Base-by-base conservation (phyloP, 2,113 vertebrate genomes). In the Petrocephalus zakoni region DNA sequence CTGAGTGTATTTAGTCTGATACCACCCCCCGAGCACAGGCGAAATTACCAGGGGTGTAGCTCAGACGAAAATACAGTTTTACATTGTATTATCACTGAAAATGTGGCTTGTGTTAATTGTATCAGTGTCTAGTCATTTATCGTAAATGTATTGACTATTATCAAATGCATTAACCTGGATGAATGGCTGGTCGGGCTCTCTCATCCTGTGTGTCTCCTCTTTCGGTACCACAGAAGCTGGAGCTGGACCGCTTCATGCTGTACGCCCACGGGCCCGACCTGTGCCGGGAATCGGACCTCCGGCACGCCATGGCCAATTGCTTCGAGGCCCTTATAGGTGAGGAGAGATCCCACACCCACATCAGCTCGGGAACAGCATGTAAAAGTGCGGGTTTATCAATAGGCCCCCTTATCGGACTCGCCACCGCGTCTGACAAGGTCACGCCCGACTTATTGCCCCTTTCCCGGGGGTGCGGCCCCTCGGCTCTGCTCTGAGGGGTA, bases 231-330 rank as follows among this genome's bases (percentile, higher is more conserved):
- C 93, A 99, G 98, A 99, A 99, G 89, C 95, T 99, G 95, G 98
- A 99, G 92, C 92, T 99, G 89, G 98, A 99, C 91, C 97, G 98
- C 75, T 99, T 99, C 92, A 99, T 99, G 98, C 96, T 99, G 52
- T 99, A 99, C 87, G 98, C 98, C 90, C 98, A 99, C 19, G 98
- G 98, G 7, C 98, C 98, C 0, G 98, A 99, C 92, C 96, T 99
- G 91, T 99, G 98, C 92, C 95, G 98, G 89, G 98, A 99, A 92
- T 99, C 98, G 0, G 98, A 99, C 93, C 96, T 99, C 90, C 96
- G 98, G 15, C 98, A 99, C 88, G 98, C 98, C 72, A 99, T 99
- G 98, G 98, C 98, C 92, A 99, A 99, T 95, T 99, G 98, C 95
- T 99, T 99, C 87, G 98, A 99, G 93, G 98, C 98, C 11, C 94